These are phyloP conservation scores for Rhyacophila evoluta DNA, from an alignment of 2,888 invertebrate species.

Conservation along the genomic window DNA sequence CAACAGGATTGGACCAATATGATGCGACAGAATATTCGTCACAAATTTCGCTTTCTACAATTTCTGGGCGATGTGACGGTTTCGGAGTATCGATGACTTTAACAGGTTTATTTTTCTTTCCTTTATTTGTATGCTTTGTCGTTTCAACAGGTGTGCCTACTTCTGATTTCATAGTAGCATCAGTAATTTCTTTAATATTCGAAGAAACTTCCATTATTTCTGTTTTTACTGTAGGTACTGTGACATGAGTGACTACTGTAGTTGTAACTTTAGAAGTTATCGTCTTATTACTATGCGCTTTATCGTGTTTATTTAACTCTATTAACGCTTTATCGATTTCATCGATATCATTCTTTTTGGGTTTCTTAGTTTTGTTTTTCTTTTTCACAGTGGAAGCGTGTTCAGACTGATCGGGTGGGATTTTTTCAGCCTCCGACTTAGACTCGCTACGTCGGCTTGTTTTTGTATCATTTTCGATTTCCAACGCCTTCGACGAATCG, in stretches of 20 bases:
- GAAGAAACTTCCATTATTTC: constrained; percentile 55
- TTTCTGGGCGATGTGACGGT: background rate
- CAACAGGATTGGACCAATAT: background rate
- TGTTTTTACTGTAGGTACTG: constrained; percentile 55
- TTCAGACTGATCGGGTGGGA: constrained; percentile 50
- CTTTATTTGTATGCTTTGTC: background rate
- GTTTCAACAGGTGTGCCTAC: background rate
- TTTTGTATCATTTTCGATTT: background rate
- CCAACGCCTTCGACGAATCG: background rate
- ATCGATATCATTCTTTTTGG: constrained; percentile 58
- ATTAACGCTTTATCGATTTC: constrained; percentile 66
- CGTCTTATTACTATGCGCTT: constrained; percentile 45
- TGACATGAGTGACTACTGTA: constrained; percentile 46
- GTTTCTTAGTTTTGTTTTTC: constrained; percentile 52
- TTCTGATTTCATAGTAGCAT: background rate
- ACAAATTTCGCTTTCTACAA: background rate
- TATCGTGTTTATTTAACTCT: constrained; percentile 59
- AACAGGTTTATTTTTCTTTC: background rate
- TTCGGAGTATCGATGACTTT: background rate
- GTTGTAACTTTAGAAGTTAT: constrained; percentile 53
- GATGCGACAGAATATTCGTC: background rate
- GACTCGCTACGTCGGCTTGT: background rate
- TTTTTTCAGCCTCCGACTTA: background rate
- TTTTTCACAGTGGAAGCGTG: constrained; percentile 45
- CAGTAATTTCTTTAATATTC: background rate